Base-by-base conservation (phyloP, 2,888 invertebrate genomes). In the Laothoe populi region DNA sequence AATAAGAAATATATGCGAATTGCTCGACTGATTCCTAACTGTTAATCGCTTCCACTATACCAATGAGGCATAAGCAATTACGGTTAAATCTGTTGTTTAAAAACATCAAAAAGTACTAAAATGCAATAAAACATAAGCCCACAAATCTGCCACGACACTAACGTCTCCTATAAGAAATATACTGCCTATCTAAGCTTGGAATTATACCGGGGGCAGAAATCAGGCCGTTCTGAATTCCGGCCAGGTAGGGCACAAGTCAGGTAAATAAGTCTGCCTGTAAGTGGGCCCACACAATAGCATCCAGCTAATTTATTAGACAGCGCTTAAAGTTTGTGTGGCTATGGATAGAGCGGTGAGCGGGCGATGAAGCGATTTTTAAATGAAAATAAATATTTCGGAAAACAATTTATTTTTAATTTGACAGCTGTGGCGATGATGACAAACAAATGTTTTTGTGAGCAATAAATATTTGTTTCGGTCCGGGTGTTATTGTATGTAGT, bases 191-290 rank as follows among this genome's bases (percentile, higher is more conserved):
- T 53, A 19, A 45, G 19, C 42, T 70, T 71, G 70, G 71, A 71
- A 66, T 64, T 57, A 65, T 68, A 69, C 69, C 69, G 65, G 68
- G 69, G 64, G 63, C 23, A 35, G 57, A 63, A 71, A 69, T 68
- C 67, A 70, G 66, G 70, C 64, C 60, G 35, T 59, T 61, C 62
- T 62, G 62, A 62, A 62, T 62, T 53, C 59, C 64, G 63, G 74
- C 70, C 76, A 75, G 78, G 76, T 73, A 64, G 66, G 67, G 72
- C 71, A 72, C 72, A 75, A 81, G 77, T 77, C 83, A 86, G 87
- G 87, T 89, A 86, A 88, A 88, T 89, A 90, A 88, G 84, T 86
- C 84, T 84, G 82, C 84, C 84, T 82, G 79, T 82, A 85, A 88
- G 86, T 86, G 86, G 86, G 81, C 84, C 86, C 84, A 82, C 86